Percentiles rank a stretch among this genome's conserved stretches.
Evolutionary conservation across 2,888 invertebrate species (phyloP).

Genomic region (Romanomermis culicivorax): DNA sequence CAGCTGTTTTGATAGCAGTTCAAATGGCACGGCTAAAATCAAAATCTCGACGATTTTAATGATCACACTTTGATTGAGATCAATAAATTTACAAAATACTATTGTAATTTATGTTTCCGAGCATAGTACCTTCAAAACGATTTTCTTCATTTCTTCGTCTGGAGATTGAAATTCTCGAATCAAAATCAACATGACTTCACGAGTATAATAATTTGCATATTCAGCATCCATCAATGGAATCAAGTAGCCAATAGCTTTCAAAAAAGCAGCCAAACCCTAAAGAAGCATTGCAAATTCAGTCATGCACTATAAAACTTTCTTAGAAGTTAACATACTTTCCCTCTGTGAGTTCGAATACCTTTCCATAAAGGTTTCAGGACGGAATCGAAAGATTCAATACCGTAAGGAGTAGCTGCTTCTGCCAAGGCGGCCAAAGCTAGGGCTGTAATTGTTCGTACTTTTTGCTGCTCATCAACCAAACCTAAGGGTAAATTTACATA

Average conservation of each 20-base stretch:
- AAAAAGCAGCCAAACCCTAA: constrained; percentile 93
- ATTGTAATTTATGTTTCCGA: too few relatives aligned
- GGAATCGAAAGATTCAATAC: constrained; percentile 98
- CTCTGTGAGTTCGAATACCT: constrained; percentile 64
- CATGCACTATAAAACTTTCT: too few relatives aligned
- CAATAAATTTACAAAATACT: too few relatives aligned
- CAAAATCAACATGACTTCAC: constrained; percentile 95
- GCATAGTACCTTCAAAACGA: constrained; percentile 94
- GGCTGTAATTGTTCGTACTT: constrained; percentile 94
- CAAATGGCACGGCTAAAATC: too few relatives aligned
- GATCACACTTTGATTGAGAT: too few relatives aligned
- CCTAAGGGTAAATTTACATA: constrained; percentile 37
- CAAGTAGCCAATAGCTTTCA: constrained; percentile 95
- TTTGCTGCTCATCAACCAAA: constrained; percentile 92
- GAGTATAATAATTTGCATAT: constrained; percentile 96
- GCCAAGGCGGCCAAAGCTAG: constrained; percentile 91
- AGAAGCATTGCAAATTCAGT: constrained; percentile 12
- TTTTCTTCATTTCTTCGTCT: constrained; percentile 99
- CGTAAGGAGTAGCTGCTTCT: constrained; percentile 96
- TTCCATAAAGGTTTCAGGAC: constrained; percentile 98
- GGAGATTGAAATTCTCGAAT: constrained; percentile 98
- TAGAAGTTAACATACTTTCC: too few relatives aligned
- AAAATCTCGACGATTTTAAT: too few relatives aligned
- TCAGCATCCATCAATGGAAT: constrained; percentile 99
- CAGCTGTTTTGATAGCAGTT: too few relatives aligned